These are phyloP conservation scores for Volucella inflata DNA, from an alignment of 2,888 invertebrate genomes.

Conservation along the genomic window DNA sequence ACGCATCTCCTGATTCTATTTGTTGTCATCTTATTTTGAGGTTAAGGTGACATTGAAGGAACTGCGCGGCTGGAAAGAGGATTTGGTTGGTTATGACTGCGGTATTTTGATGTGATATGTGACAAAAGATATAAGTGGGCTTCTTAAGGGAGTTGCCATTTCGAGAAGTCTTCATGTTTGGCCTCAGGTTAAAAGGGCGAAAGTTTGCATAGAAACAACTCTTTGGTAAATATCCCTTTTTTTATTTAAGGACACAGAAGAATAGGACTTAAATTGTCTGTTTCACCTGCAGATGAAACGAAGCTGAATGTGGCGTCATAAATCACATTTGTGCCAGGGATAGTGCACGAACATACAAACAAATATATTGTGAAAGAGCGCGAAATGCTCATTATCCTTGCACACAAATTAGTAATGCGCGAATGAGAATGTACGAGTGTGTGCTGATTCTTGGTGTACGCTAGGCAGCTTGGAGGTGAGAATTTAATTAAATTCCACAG, in stretches of 20 bases:
- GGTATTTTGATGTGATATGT: slow-evolving; percentile 47
- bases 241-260: background rate
- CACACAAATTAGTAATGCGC: slow-evolving; percentile 63
- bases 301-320: slow-evolving; percentile 9
- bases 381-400: slow-evolving; percentile 52
- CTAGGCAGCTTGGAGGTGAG: slow-evolving; percentile 16
- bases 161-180: slow-evolving; percentile 32
- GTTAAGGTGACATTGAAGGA: slow-evolving; percentile 65
- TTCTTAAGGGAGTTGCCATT: slow-evolving; percentile 65
- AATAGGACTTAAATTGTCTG: slow-evolving; percentile 48
- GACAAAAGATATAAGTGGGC: slow-evolving; percentile 65
- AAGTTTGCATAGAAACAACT: background rate
- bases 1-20: slow-evolving; percentile 46
- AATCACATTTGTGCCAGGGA: slow-evolving; percentile 33
- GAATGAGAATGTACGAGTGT: slow-evolving; percentile 1
- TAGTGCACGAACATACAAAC: slow-evolving; percentile 25
- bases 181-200: slow-evolving; percentile 13
- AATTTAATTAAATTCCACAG: slow-evolving; percentile 71
- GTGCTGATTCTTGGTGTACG: background rate
- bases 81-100: background rate
- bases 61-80: background rate
- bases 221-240: background rate
- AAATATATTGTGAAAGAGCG: background rate
- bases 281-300: slow-evolving; percentile 30
- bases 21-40: slow-evolving; percentile 30